Percentiles rank a stretch among this genome's conserved stretches.
These are phyloP conservation scores for Astyanax mexicanus DNA, from an alignment of 2,797 vertebrate genomes.

Conservation along the genomic window DNA sequence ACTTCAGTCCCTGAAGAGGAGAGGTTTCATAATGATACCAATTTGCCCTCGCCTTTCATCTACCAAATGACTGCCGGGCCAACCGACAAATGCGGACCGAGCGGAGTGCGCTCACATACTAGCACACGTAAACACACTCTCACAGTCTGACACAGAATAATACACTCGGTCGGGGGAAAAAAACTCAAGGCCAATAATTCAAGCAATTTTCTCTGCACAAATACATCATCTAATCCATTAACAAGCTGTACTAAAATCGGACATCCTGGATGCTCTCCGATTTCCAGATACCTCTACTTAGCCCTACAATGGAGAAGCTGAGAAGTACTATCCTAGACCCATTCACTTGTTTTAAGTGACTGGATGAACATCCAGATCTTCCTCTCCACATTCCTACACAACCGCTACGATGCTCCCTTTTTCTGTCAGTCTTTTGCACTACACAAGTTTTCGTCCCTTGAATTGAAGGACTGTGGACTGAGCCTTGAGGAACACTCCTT, in stretches of 20 bases:
- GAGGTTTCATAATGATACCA: slow-evolving; percentile 65
- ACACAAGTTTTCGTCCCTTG: not conserved
- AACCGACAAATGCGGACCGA: slow-evolving; percentile 51
- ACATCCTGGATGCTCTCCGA: not conserved
- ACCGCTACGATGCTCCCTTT: not conserved
- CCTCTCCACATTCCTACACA: slow-evolving; percentile 26
- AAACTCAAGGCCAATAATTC: slow-evolving; percentile 50
- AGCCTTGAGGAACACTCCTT: slow-evolving; percentile 3
- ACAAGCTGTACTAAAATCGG: slow-evolving; percentile 46
- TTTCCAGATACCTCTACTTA: slow-evolving; percentile 16
- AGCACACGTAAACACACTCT: slow-evolving; percentile 53
- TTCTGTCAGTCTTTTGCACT: not conserved
- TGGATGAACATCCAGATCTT: slow-evolving; percentile 12
- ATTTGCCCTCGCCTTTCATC: slow-evolving; percentile 68
- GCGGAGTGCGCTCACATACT: slow-evolving; percentile 54
- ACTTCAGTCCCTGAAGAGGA: slow-evolving; percentile 59
- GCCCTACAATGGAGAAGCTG: slow-evolving; percentile 5
- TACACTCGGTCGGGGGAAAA: slow-evolving; percentile 17
- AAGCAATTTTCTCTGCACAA: slow-evolving; percentile 51
- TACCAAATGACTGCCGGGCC: slow-evolving; percentile 64
- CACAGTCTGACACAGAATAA: slow-evolving; percentile 48
- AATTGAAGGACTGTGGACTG: not conserved
- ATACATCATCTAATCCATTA: slow-evolving; percentile 58
- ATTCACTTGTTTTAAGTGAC: not conserved
- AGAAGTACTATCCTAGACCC: slow-evolving; percentile 24